A percentile compares a stretch with the other conserved stretches of the same genome.
Conservation (phyloP, 2,888 invertebrate genomes). For the Ectemnius lituratus region DNA sequence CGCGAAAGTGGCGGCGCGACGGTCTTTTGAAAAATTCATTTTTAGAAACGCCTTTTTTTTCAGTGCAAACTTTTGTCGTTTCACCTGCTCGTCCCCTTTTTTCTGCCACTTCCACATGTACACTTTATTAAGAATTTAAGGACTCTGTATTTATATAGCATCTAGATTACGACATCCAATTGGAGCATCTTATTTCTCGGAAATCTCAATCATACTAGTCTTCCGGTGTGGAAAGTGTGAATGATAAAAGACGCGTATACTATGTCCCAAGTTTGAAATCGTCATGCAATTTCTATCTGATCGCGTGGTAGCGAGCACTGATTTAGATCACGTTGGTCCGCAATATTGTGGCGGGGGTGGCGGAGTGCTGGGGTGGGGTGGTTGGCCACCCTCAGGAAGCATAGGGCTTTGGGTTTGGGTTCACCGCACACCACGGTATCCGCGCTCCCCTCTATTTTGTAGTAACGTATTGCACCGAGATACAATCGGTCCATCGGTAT, state of each 20-base stretch:
- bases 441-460: conserved; percentile 45
- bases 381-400: conserved; percentile 49
- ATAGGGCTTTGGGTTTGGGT: conserved; percentile 45
- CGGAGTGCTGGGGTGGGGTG: conserved; percentile 41
- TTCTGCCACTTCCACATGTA: too few relatives aligned
- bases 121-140: too few relatives aligned
- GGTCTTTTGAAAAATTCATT: neutral
- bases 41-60: neutral
- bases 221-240: too few relatives aligned
- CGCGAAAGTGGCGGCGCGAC: neutral
- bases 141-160: too few relatives aligned
- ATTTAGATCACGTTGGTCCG: conserved; percentile 42
- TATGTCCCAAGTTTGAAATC: too few relatives aligned
- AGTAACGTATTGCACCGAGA: conserved; percentile 58
- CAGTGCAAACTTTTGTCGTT: too few relatives aligned
- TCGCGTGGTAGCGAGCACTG: conserved; percentile 38
- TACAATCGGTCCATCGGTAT: conserved; percentile 59
- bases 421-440: conserved; percentile 54
- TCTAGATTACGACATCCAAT: too few relatives aligned
- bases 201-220: too few relatives aligned
- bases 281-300: too few relatives aligned
- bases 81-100: too few relatives aligned
- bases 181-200: too few relatives aligned
- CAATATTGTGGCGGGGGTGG: conserved; percentile 46
- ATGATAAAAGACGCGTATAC: too few relatives aligned